These are phyloP conservation scores for Odontamblyopus rebecca DNA, from an alignment of 2,797 vertebrate genomes.

Conservation along the genomic window DNA sequence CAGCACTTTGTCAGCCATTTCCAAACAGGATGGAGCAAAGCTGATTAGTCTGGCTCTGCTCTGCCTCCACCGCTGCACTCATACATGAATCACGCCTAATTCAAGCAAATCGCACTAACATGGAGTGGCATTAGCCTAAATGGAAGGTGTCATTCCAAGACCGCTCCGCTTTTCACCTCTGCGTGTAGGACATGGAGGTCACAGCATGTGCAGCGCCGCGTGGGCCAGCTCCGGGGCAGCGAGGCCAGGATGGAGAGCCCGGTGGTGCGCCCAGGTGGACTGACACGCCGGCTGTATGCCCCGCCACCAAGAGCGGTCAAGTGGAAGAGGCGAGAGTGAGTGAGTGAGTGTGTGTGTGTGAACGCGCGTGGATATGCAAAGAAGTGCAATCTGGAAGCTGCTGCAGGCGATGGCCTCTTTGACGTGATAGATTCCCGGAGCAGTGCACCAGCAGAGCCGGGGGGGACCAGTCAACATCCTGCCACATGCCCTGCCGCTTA, in stretches of 20 bases:
- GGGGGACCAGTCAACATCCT: constrained; percentile 64
- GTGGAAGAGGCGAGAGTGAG: constrained; percentile 62
- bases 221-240: constrained; percentile 51
- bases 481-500: constrained; percentile 66
- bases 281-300: constrained; percentile 64
- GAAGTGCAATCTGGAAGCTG: constrained; percentile 67
- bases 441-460: constrained; percentile 53
- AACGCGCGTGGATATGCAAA: constrained; percentile 40
- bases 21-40: constrained; percentile 59
- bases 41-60: constrained; percentile 64
- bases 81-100: constrained; percentile 64
- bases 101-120: constrained; percentile 49
- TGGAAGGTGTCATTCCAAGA: constrained; percentile 41
- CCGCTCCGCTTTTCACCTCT: constrained; percentile 54
- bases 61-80: constrained; percentile 54
- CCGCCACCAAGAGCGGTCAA: constrained; percentile 66
- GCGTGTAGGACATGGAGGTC: constrained; percentile 72
- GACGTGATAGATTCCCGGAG: constrained; percentile 70
- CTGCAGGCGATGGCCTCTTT: constrained; percentile 70
- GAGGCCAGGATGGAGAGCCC: constrained; percentile 54
- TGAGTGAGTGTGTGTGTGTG: constrained; percentile 20
- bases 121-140: constrained; percentile 29
- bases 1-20: constrained; percentile 64
- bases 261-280: constrained; percentile 66
- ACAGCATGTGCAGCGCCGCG: constrained; percentile 37